These are phyloP conservation scores for Semotilus atromaculatus DNA, from an alignment of 2,797 vertebrate genomes.

Conservation along the genomic window DNA sequence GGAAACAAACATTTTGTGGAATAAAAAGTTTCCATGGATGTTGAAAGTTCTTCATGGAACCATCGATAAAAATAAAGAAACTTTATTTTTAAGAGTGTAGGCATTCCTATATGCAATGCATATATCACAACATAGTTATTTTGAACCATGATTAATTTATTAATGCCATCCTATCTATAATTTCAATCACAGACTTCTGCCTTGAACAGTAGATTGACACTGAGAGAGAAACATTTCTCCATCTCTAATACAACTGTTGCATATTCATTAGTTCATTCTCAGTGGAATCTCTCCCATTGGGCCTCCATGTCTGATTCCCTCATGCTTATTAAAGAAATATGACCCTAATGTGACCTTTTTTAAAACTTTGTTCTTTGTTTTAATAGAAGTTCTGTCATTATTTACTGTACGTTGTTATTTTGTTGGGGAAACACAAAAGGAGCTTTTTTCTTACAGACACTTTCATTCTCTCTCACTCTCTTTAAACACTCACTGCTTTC, in stretches of 20 bases:
- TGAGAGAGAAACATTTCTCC: background rate
- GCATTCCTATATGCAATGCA: background rate
- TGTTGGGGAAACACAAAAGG: background rate
- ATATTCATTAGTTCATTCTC: slow-evolving; percentile 52
- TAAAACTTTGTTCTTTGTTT: too few species aligned
- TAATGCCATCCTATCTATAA: background rate
- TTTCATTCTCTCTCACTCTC: too few species aligned
- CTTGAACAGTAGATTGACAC: background rate
- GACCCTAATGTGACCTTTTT: slow-evolving; percentile 39
- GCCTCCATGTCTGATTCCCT: slow-evolving; percentile 48
- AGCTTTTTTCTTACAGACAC: background rate
- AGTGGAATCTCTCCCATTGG: slow-evolving; percentile 28
- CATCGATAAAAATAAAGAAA: too few species aligned
- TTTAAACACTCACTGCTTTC: background rate
- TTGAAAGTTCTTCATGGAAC: too few species aligned
- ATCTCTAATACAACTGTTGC: slow-evolving; percentile 4
- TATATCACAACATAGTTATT: slow-evolving; percentile 39
- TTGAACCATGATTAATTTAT: slow-evolving; percentile 19
- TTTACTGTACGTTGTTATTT: background rate
- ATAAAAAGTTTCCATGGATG: too few species aligned
- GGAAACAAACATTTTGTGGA: too few species aligned
- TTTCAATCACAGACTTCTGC: background rate
- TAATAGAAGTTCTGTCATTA: slow-evolving; percentile 2
- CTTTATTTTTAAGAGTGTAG: too few species aligned
- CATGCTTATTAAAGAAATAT: slow-evolving; percentile 1